Base-by-base conservation (phyloP, 2,888 invertebrate species). In the Acanthosepion esculentum region DNA sequence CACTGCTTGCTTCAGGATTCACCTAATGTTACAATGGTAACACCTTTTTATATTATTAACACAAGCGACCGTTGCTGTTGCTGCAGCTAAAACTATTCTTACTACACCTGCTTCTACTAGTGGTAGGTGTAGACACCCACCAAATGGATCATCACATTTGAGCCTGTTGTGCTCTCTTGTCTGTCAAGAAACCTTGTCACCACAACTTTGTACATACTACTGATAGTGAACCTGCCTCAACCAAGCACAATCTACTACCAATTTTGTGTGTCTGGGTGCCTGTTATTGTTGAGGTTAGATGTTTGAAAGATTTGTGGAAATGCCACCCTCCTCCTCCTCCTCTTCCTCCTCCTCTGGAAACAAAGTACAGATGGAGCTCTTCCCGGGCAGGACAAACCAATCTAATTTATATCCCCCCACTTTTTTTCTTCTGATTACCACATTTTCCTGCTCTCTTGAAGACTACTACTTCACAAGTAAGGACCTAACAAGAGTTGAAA, bases 1-100 rank as follows among this genome's bases (percentile, higher is more conserved):
- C 93, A 93, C 93, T 93, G 93, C 48, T 48, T 92, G 48, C 93
- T 93, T 93, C 93, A 93, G 93, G 93, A 78, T 78, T 78, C 78
- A n/a, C 78, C n/a, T 78, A n/a, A 78, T n/a, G 33, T 78, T 78
- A 15, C n/a, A n/a, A n/a, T n/a, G n/a, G 18, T 78, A n/a, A n/a
- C n/a, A 78, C 33, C 78, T 78, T 78, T 78, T 78, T 78, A 78
- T 78, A 33, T 78, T 78, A n/a, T 78, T n/a, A 78, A 78, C 78
- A 78, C n/a, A n/a, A 78, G 78, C 33, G 12, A n/a, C 78, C n/a
- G n/a, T n/a, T n/a, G 78, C n/a, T n/a, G 78, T 10, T 33, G n/a
- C n/a, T 78, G n/a, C n/a, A 33, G 33, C 78, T 33, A 12, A n/a
- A 78, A 33, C n/a, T 78, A 78, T 18, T 78, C 12, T 33, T 33